phyloP scores from a whole-genome alignment of 2,113 vertebrate species.

The Petaurus breviceps region DNA sequence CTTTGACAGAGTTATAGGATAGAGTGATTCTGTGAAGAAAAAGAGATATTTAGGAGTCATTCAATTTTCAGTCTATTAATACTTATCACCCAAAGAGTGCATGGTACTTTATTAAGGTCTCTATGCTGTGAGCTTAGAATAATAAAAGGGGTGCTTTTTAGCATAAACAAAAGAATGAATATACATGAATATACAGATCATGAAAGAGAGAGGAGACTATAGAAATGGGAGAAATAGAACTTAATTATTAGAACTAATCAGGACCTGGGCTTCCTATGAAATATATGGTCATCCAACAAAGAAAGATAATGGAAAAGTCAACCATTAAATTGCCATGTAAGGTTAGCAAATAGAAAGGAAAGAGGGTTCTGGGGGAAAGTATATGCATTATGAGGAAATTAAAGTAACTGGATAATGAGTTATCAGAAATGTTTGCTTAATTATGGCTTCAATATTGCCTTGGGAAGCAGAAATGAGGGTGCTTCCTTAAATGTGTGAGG shows the following conservation, averaged over 20 bases:
- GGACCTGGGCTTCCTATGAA: background rate
- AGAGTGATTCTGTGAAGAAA: conserved; percentile 8
- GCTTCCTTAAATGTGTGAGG: conserved; percentile 60
- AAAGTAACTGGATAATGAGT: background rate
- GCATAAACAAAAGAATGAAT: background rate
- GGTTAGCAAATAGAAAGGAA: background rate
- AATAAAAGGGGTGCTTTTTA: conserved; percentile 15
- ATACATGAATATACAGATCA: background rate
- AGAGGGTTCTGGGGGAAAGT: background rate
- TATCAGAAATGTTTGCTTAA: conserved; percentile 39
- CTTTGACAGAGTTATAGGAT: conserved; percentile 44
- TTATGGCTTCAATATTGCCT: conserved; percentile 38
- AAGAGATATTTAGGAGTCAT: conserved; percentile 14
- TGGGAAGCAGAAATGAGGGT: conserved; percentile 42
- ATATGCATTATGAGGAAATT: background rate
- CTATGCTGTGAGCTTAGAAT: background rate
- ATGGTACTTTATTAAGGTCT: conserved; percentile 14
- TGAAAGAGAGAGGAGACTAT: background rate
- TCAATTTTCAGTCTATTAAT: conserved; percentile 1
- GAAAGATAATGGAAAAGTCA: background rate
- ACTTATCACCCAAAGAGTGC: conserved; percentile 17
- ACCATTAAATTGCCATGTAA: background rate
- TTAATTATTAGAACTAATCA: background rate
- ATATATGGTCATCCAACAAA: background rate
- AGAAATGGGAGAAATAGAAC: background rate